Evolutionary conservation across 2,888 invertebrate species (phyloP), one percentile per base, ranked within the genome.

Genomic region (Rhabditoides inermis): DNA sequence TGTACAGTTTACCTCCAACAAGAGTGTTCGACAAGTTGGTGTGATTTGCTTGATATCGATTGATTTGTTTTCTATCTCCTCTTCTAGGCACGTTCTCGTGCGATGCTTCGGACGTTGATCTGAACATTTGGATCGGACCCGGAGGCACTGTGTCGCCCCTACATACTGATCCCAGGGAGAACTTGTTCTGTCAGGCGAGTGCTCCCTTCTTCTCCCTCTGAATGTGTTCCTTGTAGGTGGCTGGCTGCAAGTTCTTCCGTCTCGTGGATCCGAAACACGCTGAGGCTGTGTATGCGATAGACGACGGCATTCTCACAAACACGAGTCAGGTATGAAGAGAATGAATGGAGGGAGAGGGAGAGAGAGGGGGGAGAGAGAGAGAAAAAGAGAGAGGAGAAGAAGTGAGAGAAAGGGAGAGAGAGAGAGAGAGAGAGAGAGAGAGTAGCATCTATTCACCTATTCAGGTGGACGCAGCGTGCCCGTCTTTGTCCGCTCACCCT

Each of bases 121-220:
- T 91, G 46, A 94, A 94, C 82, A 89, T 89, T 0, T 99, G 98
- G 94, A 87, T 94, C 77, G 98, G 98, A 2, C 95, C 98, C 0
- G 82, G 82, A 62, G 87, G 88, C 5, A 98, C 98, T 0, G 82
- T 95, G 2, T 94, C 95, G 0, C 94, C 95, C 0, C 79, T 95
- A 49, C 98, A 98, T 79, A 85, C 85, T 5, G 76, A 76, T 58
- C 76, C 76, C 1, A 48, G 73, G 23, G 61, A 73, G 27, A 77
- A 76, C 52, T 47, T 76, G 23, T 73, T 76, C 56, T 69, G 63
- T 25, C 76, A 77, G 55, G 64, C 75, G 25, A 18, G 35, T 15
- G 3, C n/a, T 2, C 15, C 28, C 30, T 15, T 30, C 3, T 36
- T 40, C 7, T 5, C 20, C n/a, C 6, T 4, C 5, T 4, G 6